These are phyloP conservation scores for Phania funesta DNA, from an alignment of 2,888 invertebrate species.

Conservation along the genomic window DNA sequence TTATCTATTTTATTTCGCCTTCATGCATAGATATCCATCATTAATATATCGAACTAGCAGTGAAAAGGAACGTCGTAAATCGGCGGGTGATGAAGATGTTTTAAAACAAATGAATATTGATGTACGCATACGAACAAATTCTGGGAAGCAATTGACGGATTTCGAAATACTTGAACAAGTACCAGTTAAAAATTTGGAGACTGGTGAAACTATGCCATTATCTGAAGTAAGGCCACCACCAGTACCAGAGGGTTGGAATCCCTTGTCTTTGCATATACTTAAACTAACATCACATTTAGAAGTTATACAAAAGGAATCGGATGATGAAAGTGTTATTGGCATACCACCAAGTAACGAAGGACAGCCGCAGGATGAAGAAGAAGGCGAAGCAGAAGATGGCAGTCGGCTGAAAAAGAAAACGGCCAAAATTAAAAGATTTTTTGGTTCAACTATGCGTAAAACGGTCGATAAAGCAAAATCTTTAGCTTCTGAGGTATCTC, in stretches of 20 bases:
- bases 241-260: constrained; percentile 93
- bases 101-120: constrained; percentile 86
- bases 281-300: constrained; percentile 89
- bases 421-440: constrained; percentile 87
- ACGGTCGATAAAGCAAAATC: constrained; percentile 95
- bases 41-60: constrained; percentile 74
- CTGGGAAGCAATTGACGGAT: constrained; percentile 92
- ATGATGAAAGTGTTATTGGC: constrained; percentile 87
- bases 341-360: constrained; percentile 80
- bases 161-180: constrained; percentile 96
- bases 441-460: constrained; percentile 94
- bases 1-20: not conserved
- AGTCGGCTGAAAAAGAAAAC: constrained; percentile 81
- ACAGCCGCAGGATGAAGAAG: constrained; percentile 79
- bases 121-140: constrained; percentile 90
- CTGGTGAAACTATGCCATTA: constrained; percentile 94
- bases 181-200: constrained; percentile 90
- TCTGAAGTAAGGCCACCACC: constrained; percentile 86
- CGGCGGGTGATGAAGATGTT: constrained; percentile 90
- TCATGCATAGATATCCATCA: constrained; percentile 75
- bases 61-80: constrained; percentile 86
- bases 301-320: constrained; percentile 90
- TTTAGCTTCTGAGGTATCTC: constrained; percentile 92
- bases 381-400: constrained; percentile 80
- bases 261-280: constrained; percentile 96